Evolutionary conservation across 2,888 invertebrate species (phyloP).

Genomic region (Drosophila incognita): DNA sequence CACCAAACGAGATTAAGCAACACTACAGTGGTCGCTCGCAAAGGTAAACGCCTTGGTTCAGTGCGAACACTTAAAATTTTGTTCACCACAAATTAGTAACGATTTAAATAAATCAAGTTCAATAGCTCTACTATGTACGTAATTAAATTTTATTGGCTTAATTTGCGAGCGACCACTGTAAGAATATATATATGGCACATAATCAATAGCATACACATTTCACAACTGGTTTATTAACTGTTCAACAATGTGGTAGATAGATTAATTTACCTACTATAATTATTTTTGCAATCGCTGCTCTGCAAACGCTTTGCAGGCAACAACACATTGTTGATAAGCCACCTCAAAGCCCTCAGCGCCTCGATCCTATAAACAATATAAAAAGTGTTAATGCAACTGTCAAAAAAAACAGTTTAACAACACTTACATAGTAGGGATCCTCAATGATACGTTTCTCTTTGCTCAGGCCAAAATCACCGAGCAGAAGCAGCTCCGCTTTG

Average conservation of each 20-base stretch:
- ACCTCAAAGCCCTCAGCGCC: slow-evolving; percentile 90
- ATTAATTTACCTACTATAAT: slow-evolving; percentile 17
- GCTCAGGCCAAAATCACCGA: slow-evolving; percentile 95
- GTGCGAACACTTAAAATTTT: not conserved
- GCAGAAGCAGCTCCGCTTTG: slow-evolving; percentile 90
- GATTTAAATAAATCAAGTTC: too few relatives aligned
- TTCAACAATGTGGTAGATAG: slow-evolving; percentile 10
- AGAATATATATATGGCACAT: not conserved
- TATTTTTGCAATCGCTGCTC: slow-evolving; percentile 78
- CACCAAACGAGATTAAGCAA: not conserved
- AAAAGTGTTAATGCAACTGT: not conserved
- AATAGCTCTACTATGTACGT: too few relatives aligned
- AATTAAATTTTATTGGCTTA: too few relatives aligned
- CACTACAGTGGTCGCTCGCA: not conserved
- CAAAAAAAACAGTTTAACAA: not conserved
- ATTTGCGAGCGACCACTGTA: not conserved
- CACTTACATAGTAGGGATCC: slow-evolving; percentile 96
- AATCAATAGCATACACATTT: not conserved
- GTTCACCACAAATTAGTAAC: not conserved
- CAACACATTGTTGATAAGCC: slow-evolving; percentile 90
- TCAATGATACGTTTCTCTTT: slow-evolving; percentile 91
- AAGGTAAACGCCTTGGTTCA: not conserved
- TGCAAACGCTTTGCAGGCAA: slow-evolving; percentile 89
- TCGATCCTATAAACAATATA: slow-evolving; percentile 86
- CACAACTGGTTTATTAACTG: slow-evolving; percentile 41